Percentiles rank a stretch among this genome's conserved stretches.
phyloP scores from a whole-genome alignment of 2,888 invertebrate species.

The Lapara coniferarum region DNA sequence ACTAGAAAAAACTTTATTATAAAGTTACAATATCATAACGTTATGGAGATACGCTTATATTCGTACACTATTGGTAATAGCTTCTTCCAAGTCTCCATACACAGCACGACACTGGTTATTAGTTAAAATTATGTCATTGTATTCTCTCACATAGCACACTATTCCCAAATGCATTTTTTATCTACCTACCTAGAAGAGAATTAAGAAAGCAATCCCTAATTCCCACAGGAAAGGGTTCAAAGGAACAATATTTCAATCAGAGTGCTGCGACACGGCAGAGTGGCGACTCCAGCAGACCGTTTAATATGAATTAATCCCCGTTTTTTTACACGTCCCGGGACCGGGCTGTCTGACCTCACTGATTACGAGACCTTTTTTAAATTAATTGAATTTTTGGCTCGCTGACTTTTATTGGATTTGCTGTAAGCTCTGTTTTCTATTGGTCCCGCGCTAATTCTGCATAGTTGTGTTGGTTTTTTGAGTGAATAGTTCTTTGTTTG shows the following conservation, averaged over 20 bases:
- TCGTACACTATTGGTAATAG: no score
- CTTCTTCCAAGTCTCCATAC: no score
- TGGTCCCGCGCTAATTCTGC: conserved; percentile 9
- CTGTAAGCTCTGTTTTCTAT: conserved; percentile 19
- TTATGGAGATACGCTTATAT: no score
- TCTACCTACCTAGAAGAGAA: background rate
- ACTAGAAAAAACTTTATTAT: no score
- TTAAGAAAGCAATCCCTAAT: conserved; percentile 8
- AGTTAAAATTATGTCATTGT: no score
- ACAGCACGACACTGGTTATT: no score
- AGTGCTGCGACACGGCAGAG: conserved; percentile 25
- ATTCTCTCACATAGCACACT: background rate
- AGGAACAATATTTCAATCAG: conserved; percentile 23
- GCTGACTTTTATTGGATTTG: conserved; percentile 6
- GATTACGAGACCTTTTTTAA: conserved; percentile 18
- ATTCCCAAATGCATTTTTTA: background rate
- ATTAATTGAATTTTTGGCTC: conserved; percentile 24
- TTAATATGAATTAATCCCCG: conserved; percentile 64
- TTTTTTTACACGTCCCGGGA: conserved; percentile 33
- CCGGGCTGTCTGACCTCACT: conserved; percentile 9
- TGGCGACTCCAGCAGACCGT: conserved; percentile 62
- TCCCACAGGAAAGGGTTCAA: conserved; percentile 22
- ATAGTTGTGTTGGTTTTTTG: background rate
- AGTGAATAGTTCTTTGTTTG: background rate
- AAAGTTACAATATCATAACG: no score